Base-by-base conservation (phyloP, 2,797 vertebrate genomes). In the Clarias pachynema region DNA sequence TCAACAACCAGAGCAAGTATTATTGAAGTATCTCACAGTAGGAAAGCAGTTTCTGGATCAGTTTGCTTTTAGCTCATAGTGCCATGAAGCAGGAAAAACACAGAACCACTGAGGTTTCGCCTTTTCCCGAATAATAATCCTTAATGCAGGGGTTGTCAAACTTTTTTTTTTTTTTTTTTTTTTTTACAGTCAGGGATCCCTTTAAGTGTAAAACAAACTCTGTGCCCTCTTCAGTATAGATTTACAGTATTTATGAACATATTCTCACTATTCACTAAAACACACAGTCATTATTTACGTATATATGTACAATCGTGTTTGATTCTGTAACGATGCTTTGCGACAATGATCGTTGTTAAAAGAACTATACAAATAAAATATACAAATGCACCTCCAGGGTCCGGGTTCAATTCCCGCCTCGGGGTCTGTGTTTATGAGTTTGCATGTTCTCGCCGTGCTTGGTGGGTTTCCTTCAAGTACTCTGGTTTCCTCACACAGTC, bases 1-100 rank as follows among this genome's bases (percentile, higher is more conserved):
- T 73, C 74, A 86, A 34, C 57, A 26, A 29, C 24, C 7, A 56
- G n/a, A 44, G 49, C 3, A 18, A 82, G 59, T 85, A 34, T 24
- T 57, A 68, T 56, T 29, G 31, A 72, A 80, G 57, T 40, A 73
- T 81, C 26, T 72, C 53, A 37, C n/a, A 79, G n/a, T 59, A 31
- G 20, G 49, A 84, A 20, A 78, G 73, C 34, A 70, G 65, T 49
- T 63, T n/a, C 69, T 85, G 15, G 68, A 74, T 53, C 22, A 62
- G 40, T 74, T 63, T 79, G 53, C 18, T 62, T 73, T 60, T 63
- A 80, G 31, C 63, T 84, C 65, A 22, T 66, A 56, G 57, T 73
- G 29, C n/a, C 40, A 16, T 79, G 37, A 14, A 1, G 29, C 37
- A 84, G 24, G 59, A 40, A 63, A 66, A 65, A 62, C 29, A 79